phyloP scores from a whole-genome alignment of 2,797 vertebrate species.

The Craterocephalus amniculus region DNA sequence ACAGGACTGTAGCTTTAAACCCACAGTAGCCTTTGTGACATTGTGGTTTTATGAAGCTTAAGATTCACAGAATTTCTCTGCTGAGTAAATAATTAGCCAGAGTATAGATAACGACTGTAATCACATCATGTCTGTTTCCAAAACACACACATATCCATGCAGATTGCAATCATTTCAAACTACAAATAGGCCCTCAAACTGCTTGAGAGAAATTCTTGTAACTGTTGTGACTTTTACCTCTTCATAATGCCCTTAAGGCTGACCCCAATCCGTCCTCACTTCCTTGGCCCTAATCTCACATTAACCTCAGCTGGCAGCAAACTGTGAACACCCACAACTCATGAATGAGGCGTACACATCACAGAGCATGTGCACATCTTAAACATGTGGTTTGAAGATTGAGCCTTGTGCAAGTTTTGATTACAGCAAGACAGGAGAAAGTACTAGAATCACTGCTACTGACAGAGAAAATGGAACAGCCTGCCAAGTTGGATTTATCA shows the following conservation, averaged over 20 bases:
- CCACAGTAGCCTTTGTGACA: no score
- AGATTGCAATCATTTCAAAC: neutral
- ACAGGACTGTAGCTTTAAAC: no score
- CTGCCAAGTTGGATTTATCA: no score
- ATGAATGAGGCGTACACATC: slow-evolving; percentile 39
- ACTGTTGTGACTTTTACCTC: slow-evolving; percentile 18
- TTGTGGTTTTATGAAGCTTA: no score
- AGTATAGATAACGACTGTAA: neutral
- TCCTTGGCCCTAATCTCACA: slow-evolving; percentile 57
- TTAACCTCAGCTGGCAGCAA: slow-evolving; percentile 37
- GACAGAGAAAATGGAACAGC: no score
- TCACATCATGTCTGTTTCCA: slow-evolving; percentile 1
- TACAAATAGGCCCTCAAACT: neutral
- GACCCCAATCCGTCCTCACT: slow-evolving; percentile 51
- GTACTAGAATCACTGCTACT: neutral
- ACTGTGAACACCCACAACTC: slow-evolving; percentile 10
- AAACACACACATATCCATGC: neutral
- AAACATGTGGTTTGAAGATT: slow-evolving; percentile 32
- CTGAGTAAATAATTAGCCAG: no score
- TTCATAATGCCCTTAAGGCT: slow-evolving; percentile 7
- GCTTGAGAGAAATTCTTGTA: neutral
- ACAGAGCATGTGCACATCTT: slow-evolving; percentile 14
- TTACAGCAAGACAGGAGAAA: neutral
- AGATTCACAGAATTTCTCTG: no score
- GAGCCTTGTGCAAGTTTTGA: slow-evolving; percentile 13